Conservation (phyloP, 2,797 vertebrate species). For the Siniperca undulata region DNA sequence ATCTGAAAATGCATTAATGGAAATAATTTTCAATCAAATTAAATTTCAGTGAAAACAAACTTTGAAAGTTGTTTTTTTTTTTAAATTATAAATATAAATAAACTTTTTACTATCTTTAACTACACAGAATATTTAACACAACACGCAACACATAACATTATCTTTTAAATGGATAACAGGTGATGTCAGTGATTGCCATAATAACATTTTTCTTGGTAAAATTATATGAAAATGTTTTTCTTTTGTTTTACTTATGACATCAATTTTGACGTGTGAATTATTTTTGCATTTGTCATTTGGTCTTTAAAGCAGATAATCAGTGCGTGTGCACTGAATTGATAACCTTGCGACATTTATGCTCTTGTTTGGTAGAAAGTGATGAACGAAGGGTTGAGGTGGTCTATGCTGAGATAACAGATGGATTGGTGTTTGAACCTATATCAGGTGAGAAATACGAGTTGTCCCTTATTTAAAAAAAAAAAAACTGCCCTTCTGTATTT, state of each 20-base stretch:
- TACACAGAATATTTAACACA: not conserved
- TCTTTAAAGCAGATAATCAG: not conserved
- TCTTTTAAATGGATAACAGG: no score
- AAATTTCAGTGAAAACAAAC: not conserved
- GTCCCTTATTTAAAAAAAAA: no score
- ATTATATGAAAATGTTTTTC: no score
- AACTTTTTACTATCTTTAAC: no score
- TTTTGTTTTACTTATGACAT: not conserved
- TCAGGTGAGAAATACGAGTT: not conserved
- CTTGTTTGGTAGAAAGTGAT: not conserved
- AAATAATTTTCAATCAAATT: not conserved
- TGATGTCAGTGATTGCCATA: not conserved
- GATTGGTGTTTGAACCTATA: not conserved
- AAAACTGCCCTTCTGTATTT: no score
- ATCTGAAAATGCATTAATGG: no score
- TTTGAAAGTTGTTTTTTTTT: not conserved
- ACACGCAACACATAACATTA: no score
- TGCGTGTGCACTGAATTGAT: not conserved
- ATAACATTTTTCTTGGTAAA: no score
- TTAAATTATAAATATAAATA: no score
- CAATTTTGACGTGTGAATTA: not conserved
- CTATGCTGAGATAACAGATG: not conserved
- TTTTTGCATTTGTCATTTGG: not conserved
- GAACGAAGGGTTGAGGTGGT: not conserved
- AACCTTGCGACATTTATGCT: not conserved